Percentiles rank a stretch among this genome's conserved stretches.
Evolutionary conservation across 1,140 invertebrate genomes (phyloP).

Genomic region (Triops cancriformis): DNA sequence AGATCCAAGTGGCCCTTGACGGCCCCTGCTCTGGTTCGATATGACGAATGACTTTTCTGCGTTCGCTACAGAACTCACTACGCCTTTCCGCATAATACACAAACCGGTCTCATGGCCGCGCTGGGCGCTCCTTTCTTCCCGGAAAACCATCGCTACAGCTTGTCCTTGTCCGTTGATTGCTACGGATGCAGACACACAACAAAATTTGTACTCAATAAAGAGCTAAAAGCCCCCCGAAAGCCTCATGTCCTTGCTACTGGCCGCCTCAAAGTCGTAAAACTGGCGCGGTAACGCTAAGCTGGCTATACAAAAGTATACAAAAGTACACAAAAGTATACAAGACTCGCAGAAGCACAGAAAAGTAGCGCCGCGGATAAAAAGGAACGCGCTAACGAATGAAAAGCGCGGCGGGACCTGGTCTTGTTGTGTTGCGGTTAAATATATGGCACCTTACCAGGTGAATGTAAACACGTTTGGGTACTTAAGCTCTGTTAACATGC

Average conservation of each 20-base stretch:
- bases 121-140: too few relatives aligned
- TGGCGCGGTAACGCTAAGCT: not conserved
- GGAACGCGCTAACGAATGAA: not conserved
- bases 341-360: not conserved
- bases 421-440: not conserved
- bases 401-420: not conserved
- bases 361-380: not conserved
- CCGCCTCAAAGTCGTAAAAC: not conserved
- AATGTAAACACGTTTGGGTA: not conserved
- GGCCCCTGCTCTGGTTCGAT: not conserved
- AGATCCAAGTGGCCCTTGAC: slow-evolving; percentile 8
- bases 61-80: not conserved
- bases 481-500: not conserved
- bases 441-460: not conserved
- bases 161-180: too few relatives aligned
- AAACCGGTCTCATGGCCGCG: not conserved
- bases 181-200: too few relatives aligned
- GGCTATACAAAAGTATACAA: not conserved
- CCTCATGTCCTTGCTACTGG: too few relatives aligned
- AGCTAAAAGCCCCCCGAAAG: too few relatives aligned
- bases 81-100: not conserved
- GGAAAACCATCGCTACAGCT: too few relatives aligned
- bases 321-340: not conserved
- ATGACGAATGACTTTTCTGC: not conserved
- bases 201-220: too few relatives aligned